phyloP scores from a whole-genome alignment of 2,888 invertebrate genomes.

The Cephus nigrinus region DNA sequence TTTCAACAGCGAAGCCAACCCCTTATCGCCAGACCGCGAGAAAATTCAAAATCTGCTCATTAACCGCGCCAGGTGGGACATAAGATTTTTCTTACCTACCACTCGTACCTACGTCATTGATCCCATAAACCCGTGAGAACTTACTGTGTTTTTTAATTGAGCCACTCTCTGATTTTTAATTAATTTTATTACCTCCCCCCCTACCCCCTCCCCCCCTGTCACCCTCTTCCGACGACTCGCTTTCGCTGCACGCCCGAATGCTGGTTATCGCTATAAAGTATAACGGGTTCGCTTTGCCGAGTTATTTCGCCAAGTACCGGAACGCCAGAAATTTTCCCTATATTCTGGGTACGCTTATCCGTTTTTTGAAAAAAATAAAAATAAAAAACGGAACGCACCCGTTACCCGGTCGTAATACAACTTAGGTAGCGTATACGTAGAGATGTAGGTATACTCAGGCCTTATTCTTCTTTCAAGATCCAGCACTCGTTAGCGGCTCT shows the following conservation, averaged over 20 bases:
- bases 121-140: slow-evolving; percentile 26
- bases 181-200: background rate
- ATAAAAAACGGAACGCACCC: too few species aligned
- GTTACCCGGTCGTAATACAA: background rate
- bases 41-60: slow-evolving; percentile 62
- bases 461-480: background rate
- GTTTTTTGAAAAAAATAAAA: background rate
- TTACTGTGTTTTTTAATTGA: slow-evolving; percentile 45
- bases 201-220: too few species aligned
- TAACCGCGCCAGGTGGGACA: slow-evolving; percentile 43
- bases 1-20: slow-evolving; percentile 42
- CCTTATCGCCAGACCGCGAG: slow-evolving; percentile 64
- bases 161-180: slow-evolving; percentile 32
- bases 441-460: background rate
- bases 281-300: background rate
- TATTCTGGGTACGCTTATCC: background rate
- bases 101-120: slow-evolving; percentile 29
- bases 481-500: background rate
- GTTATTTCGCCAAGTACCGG: background rate
- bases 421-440: background rate
- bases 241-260: background rate
- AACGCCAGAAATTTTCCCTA: background rate
- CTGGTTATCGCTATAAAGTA: background rate
- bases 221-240: background rate
- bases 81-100: slow-evolving; percentile 17